phyloP scores from a whole-genome alignment of 1,140 invertebrate species.

The Lucilia cuprina region DNA sequence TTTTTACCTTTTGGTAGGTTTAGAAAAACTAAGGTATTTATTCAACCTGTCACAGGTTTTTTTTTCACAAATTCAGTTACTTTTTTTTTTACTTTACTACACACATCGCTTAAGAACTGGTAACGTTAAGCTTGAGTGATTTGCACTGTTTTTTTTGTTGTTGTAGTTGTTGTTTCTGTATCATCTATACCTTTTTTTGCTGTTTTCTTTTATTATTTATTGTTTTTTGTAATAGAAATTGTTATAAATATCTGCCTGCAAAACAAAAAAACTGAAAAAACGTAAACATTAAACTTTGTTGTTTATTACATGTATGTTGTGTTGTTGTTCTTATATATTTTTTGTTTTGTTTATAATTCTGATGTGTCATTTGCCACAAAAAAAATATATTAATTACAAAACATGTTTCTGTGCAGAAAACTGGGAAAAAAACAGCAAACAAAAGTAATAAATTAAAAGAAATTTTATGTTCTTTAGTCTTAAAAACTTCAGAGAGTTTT shows the following conservation, averaged over 20 bases:
- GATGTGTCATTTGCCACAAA: too few relatives aligned
- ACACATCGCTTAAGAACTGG: constrained; percentile 43
- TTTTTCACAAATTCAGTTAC: constrained; percentile 8
- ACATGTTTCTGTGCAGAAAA: too few relatives aligned
- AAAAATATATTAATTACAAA: too few relatives aligned
- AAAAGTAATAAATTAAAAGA: too few relatives aligned
- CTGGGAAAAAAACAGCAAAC: too few relatives aligned
- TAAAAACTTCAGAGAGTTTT: too few relatives aligned
- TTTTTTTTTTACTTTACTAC: constrained; percentile 17
- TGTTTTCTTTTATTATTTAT: constrained; percentile 8
- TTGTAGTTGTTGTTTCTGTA: not conserved
- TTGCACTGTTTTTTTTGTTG: constrained; percentile 36
- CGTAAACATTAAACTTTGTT: constrained; percentile 3
- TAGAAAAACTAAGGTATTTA: constrained; percentile 17
- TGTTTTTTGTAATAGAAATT: constrained; percentile 8
- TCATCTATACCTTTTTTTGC: not conserved
- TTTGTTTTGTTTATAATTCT: too few relatives aligned
- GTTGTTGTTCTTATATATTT: not conserved
- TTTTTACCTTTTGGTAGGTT: not conserved
- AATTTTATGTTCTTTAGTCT: too few relatives aligned
- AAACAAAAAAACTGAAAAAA: too few relatives aligned
- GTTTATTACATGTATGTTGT: not conserved
- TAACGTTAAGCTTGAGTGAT: constrained; percentile 56
- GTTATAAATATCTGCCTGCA: not conserved
- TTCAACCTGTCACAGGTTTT: constrained; percentile 36